Base-by-base conservation (phyloP, 2,113 vertebrate genomes). In the Porphyrio hochstetteri region DNA sequence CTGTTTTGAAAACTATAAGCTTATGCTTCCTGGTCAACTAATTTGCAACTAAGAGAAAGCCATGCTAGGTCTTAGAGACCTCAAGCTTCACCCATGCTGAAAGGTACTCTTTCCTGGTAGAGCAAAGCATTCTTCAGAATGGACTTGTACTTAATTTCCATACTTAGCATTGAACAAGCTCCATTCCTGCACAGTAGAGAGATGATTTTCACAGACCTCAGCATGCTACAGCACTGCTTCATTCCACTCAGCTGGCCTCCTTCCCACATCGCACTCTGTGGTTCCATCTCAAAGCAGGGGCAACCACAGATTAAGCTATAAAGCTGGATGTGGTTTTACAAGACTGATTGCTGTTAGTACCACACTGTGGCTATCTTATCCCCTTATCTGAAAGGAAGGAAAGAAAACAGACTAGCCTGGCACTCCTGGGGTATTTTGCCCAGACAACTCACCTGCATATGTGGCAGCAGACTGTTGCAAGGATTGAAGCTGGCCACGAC, bases 391-490 rank as follows among this genome's bases (percentile, higher is more conserved):
- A 29, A 90, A 79, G 23, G 24, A 50, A 79, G 25, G 24, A 50
- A 64, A 71, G 29, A 78, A 88, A 76, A 24, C 20, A 63, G 35
- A 57, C 6, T 48, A 81, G 16, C 15, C 21, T 64, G 63, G 36
- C 7, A 64, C 2, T 57, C 8, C 35, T 33, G 29, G 6, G 15
- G 9, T 31, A 27, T 68, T 78, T 71, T 64, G 21, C 36, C 24
- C 69, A 64, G 59, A 42, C 29, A 93, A 96, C 95, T 96, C 88
- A 98, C 99, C 99, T 97, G 99, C 99, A 71, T 99, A 99, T 42
- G 99, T 99, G 81, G 99, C 99, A 79, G 99, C 99, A 88, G 99
- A 99, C 63, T 99, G 99, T 89, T 99, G 99, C 63, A 99, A 98
- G 94, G 99, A 99, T 25, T 99, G 99, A 91, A 99, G 98, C 95